Evolutionary conservation across 2,888 invertebrate genomes (phyloP), one percentile per base, ranked within the genome.

Genomic region (Serripes groenlandicus): DNA sequence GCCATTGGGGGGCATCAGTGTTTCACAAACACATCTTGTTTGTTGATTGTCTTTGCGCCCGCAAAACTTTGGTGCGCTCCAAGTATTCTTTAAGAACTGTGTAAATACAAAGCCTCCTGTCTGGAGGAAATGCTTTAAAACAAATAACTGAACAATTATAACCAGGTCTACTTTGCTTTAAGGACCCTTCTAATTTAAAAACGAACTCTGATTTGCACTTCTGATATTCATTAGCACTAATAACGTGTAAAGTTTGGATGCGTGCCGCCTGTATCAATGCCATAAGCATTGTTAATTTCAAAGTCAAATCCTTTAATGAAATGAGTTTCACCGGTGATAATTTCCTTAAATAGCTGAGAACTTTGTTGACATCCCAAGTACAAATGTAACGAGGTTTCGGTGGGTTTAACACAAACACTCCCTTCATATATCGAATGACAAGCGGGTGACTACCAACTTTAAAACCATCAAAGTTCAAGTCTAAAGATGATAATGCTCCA

Each of bases 221-320:
- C 11, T 69, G 56, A 49, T 23, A 68, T 28, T 42, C 49, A 37
- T n/a, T 18, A 73, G 58, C 28, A 60, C 56, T 30, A n/a, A 81
- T 42, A 11, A 81, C 64, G 28, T 81, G 71, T 58, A 75, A 66
- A 23, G 68, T 81, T 23, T 81, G 80, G n/a, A 81, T 72, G 21
- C 75, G 23, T 72, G 80, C 80, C 21, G 72, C 80, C 42, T 75
- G 64, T 28, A 54, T 75, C 30, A 81, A 73, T 32, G 80, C 80
- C 76, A 75, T 76, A 54, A 83, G 60, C 83, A 83, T 83, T 26
- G 58, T 71, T 34, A 79, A 54, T 64, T 83, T 83, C 23, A 79
- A 69, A 32, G 76, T 79, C 52, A 83, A 58, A 62, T 62, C 66
- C 32, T 75, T 80, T 11, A 74, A 37, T 9, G 78, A 60, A 18